phyloP scores from a whole-genome alignment of 2,888 invertebrate species.

The Amiota mariae region DNA sequence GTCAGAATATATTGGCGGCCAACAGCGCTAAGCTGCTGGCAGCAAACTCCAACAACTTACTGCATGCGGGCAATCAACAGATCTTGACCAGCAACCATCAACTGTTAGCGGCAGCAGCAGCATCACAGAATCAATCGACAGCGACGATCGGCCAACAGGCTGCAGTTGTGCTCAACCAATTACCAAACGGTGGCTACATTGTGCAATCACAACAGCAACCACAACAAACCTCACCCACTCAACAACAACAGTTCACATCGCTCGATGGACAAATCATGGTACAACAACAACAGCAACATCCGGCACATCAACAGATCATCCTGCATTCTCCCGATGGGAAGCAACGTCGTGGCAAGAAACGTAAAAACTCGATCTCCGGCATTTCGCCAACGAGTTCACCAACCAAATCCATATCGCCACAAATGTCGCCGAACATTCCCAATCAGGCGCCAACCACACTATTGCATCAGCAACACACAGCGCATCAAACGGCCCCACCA shows the following conservation, averaged over 20 bases:
- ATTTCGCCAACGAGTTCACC: conserved; percentile 61
- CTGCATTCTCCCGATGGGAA: conserved; percentile 81
- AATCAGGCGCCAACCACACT: conserved; percentile 61
- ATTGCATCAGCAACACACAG: conserved; percentile 56
- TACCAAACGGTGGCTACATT: conserved; percentile 51
- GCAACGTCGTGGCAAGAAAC: conserved; percentile 80
- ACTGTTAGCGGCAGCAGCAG: conserved; percentile 39
- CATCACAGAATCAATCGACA: conserved; percentile 43
- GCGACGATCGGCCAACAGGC: conserved; percentile 49
- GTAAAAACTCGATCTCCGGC: conserved; percentile 76
- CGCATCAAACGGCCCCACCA: conserved; percentile 71
- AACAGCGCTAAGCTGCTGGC: conserved; percentile 57
- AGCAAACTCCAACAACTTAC: conserved; percentile 57
- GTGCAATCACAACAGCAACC: conserved; percentile 45
- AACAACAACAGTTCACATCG: conserved; percentile 69
- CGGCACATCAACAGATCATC: conserved; percentile 77
- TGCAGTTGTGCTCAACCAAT: conserved; percentile 38
- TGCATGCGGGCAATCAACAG: conserved; percentile 52
- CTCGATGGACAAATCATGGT: conserved; percentile 86
- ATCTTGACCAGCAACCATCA: conserved; percentile 47
- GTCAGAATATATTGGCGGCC: conserved; percentile 56
- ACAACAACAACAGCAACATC: conserved; percentile 80
- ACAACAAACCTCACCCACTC: conserved; percentile 44
- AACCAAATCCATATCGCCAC: conserved; percentile 68
- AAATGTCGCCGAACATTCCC: conserved; percentile 72